Conservation (phyloP, 2,888 invertebrate species). For the Ryuthela nishihirai region DNA sequence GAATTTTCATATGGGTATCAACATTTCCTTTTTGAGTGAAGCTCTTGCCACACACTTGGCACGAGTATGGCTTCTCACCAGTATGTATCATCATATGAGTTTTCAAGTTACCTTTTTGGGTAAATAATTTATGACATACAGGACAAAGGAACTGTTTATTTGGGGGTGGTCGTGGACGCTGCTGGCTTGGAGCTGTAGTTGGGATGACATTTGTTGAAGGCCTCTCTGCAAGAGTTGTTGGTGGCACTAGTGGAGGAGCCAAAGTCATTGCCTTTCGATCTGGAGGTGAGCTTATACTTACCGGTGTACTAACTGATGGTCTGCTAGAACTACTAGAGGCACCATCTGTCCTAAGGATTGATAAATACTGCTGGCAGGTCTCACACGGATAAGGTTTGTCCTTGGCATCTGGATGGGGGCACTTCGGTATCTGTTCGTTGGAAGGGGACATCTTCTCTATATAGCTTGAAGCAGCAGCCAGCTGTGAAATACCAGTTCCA, state of each 20-base stretch:
- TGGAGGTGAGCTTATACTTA: conserved; percentile 29
- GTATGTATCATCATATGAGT: conserved; percentile 45
- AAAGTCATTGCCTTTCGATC: conserved; percentile 26
- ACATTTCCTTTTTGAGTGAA: conserved; percentile 45
- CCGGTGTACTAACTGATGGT: conserved; percentile 30
- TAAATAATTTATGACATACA: conserved; percentile 42
- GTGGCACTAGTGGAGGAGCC: conserved; percentile 18
- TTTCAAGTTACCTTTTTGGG: conserved; percentile 44
- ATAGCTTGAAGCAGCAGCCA: conserved; percentile 43
- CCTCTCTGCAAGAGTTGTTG: conserved; percentile 20
- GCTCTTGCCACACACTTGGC: conserved; percentile 44
- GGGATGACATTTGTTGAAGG: conserved; percentile 18
- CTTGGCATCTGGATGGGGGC: conserved; percentile 40
- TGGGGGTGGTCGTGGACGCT: conserved; percentile 29
- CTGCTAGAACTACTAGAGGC: conserved; percentile 33
- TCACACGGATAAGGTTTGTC: conserved; percentile 41
- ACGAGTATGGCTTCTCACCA: conserved; percentile 43
- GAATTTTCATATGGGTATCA: conserved; percentile 44
- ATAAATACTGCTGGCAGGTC: conserved; percentile 40
- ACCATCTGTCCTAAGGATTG: conserved; percentile 35
- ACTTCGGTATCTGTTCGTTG: conserved; percentile 36
- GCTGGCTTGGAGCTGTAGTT: conserved; percentile 22
- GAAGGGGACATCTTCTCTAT: conserved; percentile 42
- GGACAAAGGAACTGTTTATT: conserved; percentile 42
- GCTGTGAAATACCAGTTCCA: conserved; percentile 42